Base-by-base conservation (phyloP, 2,113 vertebrate species). In the Menidia beryllina region DNA sequence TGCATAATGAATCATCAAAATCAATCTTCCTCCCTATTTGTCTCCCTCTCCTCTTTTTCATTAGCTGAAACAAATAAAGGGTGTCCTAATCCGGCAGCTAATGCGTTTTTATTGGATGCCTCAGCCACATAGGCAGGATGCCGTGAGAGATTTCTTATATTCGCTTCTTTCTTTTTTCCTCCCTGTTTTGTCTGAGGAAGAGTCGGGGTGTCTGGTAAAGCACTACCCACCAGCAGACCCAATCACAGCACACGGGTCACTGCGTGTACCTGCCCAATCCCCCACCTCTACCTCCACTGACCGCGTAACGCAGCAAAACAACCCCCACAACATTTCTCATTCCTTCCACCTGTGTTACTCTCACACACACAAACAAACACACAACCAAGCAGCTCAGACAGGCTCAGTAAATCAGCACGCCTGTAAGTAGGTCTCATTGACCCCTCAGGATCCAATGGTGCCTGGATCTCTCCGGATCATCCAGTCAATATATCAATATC, bases 341-440 rank as follows among this genome's bases (percentile, higher is more conserved):
- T 77, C 61, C 64, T 63, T 77, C 64, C 74, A 79, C 72, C 70
- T 71, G 62, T 52, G 76, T 75, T 86, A 73, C 58, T 81, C 71
- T 47, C 69, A 60, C 59, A 55, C 74, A 69, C 69, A 27, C 27
- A 13, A 58, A 41, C 23, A 60, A 51, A 55, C 61, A n/a, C 27
- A 13, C 30, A 21, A 49, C 13, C 79, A 71, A 77, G 56, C 81
- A 36, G 52, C 77, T 71, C 74, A 60, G 86, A 83, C 87, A 85
- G 77, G 64, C 77, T 49, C 69, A 77, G 86, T 91, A 87, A 87
- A 91, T 90, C 90, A 88, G 86, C 72, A 77, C 81, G 76, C 70
- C 80, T 89, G 89, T 87, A 92, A 91, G 85, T 86, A 87, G 70
- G 78, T 81, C 85, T 85, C 79, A 90, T 86, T 88, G 89, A 93